Percentiles rank a stretch among this genome's conserved stretches.
phyloP scores from a whole-genome alignment of 2,113 vertebrate genomes.

The Tautogolabrus adspersus region DNA sequence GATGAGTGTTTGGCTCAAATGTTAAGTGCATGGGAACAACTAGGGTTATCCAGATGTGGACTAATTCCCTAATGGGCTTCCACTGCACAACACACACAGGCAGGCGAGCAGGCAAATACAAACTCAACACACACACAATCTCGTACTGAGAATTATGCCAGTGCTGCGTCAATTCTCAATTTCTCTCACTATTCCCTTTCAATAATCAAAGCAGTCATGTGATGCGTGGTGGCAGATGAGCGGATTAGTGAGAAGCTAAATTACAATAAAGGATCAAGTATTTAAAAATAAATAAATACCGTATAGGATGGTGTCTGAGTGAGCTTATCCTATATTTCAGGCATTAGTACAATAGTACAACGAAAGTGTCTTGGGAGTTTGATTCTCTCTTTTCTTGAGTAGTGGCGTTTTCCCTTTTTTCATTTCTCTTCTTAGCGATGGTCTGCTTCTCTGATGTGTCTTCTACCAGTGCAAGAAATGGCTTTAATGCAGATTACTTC shows the following conservation, averaged over 20 bases:
- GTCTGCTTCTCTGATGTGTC: conserved; percentile 12
- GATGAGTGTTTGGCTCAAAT: neutral
- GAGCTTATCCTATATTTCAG: neutral
- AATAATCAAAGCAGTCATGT: conserved; percentile 50
- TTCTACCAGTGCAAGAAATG: conserved; percentile 23
- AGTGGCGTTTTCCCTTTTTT: too few relatives aligned
- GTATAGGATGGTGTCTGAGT: neutral
- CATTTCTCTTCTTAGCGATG: conserved; percentile 25
- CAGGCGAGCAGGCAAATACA: conserved; percentile 3
- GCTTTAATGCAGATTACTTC: conserved; percentile 41
- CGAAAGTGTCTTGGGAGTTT: neutral
- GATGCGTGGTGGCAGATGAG: conserved; percentile 33
- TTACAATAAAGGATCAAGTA: conserved; percentile 26
- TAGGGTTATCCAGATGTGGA: conserved; percentile 70
- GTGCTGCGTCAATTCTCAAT: conserved; percentile 4
- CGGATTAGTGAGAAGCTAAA: conserved; percentile 47
- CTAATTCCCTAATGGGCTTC: conserved; percentile 73
- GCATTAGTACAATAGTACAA: conserved; percentile 4
- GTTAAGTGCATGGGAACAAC: conserved; percentile 26
- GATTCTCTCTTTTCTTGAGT: conserved; percentile 8
- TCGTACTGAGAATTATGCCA: conserved; percentile 4
- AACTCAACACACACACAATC: conserved; percentile 15
- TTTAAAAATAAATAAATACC: conserved; percentile 20
- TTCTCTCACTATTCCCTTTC: conserved; percentile 30
- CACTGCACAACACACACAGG: conserved; percentile 24